Conservation (phyloP, 2,113 vertebrate genomes). For the Spea bombifrons region DNA sequence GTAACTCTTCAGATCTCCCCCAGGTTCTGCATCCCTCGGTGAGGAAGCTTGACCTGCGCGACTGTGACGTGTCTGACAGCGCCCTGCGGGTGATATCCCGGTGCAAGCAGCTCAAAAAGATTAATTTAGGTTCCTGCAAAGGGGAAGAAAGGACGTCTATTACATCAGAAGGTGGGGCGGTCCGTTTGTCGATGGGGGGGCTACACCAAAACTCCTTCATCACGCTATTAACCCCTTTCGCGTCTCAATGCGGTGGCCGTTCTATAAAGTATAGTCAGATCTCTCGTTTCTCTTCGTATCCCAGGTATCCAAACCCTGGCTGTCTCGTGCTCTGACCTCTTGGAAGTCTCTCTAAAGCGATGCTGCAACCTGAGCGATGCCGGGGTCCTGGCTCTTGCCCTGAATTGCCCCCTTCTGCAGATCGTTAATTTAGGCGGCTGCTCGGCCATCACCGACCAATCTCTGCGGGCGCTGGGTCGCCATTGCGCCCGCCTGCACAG, state of each 20-base stretch:
- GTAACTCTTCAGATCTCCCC: background rate
- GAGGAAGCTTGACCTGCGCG: slow-evolving; percentile 70
- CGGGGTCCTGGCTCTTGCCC: slow-evolving; percentile 68
- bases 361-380: slow-evolving; percentile 70
- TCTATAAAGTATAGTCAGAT: too few species aligned
- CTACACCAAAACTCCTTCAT: too few species aligned
- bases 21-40: slow-evolving; percentile 77
- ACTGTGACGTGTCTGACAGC: slow-evolving; percentile 75
- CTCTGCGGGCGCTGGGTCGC: slow-evolving; percentile 68
- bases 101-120: slow-evolving; percentile 71
- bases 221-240: too few species aligned
- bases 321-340: slow-evolving; percentile 65
- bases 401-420: slow-evolving; percentile 67
- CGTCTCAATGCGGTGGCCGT: too few species aligned
- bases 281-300: slow-evolving; percentile 33
- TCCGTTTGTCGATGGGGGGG: too few species aligned
- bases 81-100: slow-evolving; percentile 67
- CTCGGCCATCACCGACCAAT: slow-evolving; percentile 64
- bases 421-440: slow-evolving; percentile 70
- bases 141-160: slow-evolving; percentile 62
- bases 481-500: slow-evolving; percentile 70
- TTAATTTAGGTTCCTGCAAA: slow-evolving; percentile 68
- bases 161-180: slow-evolving; percentile 70
- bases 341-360: slow-evolving; percentile 65
- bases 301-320: slow-evolving; percentile 70